Evolutionary conservation across 2,888 invertebrate genomes (phyloP), one percentile per base, ranked within the genome.

Genomic region (Hydraecia micacea): DNA sequence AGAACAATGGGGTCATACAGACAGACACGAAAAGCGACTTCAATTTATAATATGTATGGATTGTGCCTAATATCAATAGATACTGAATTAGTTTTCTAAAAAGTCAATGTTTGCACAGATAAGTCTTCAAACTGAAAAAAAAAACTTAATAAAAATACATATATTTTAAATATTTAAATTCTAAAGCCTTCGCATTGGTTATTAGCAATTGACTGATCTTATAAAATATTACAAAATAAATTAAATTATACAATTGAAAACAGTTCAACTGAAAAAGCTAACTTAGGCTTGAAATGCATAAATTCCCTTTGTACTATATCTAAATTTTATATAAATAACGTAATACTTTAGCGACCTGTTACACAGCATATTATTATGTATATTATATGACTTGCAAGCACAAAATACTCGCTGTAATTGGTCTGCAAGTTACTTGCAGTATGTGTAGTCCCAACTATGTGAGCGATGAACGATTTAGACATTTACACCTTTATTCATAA

Each of bases 231-330:
- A 74, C 0, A 84, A 86, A 76, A 84, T 84, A 86, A 88, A 79
- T 69, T 66, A 82, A 78, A 74, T 76, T 77, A 80, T 36, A 75
- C 25, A 83, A 73, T 55, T 81, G 62, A 75, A 66, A 66, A 79
- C 65, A 86, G 52, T 75, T 75, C 21, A 63, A 79, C 73, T 79
- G 79, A 73, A 75, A 76, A 70, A 86, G 58, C 77, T 79, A 79
- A 77, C 70, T 60, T 72, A 69, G 68, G 67, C 65, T 68, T 39
- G 46, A 86, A 87, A 86, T 86, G 87, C 88, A 77, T 75, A 49
- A 78, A 69, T 80, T 76, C 52, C 67, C 49, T 87, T 87, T 87
- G 87, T 88, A 88, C 89, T 88, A 76, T 83, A 69, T 32, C 81
- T 88, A 85, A 80, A 52, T 69, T 25, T 67, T 68, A 79, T 46